Conservation (phyloP, 2,113 vertebrate species). For the Tonatia bakeri region DNA sequence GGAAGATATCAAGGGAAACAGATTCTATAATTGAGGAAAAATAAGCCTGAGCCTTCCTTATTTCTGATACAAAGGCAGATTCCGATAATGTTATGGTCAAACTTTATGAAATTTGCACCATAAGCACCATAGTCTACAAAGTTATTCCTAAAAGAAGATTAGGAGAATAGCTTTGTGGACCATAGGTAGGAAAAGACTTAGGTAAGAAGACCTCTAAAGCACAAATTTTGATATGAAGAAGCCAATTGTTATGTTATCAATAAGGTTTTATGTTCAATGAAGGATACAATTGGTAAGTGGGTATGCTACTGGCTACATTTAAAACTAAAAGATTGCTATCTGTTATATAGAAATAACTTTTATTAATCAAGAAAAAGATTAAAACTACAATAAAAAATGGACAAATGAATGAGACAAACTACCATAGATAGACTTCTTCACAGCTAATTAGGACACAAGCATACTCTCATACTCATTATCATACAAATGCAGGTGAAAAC, state of each 20-base stretch:
- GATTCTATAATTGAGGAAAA: background rate
- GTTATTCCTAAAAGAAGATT: background rate
- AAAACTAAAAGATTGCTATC: background rate
- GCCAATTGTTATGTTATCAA: background rate
- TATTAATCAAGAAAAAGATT: background rate
- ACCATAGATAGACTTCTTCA: background rate
- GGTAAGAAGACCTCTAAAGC: background rate
- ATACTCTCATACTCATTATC: background rate
- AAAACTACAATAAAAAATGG: background rate
- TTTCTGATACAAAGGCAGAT: background rate
- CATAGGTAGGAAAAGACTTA: background rate
- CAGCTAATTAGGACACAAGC: background rate
- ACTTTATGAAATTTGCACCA: background rate
- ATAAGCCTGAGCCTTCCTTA: background rate
- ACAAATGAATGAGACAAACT: background rate
- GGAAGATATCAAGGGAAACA: background rate
- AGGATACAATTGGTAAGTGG: background rate
- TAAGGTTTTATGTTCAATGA: background rate
- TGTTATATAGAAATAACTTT: background rate
- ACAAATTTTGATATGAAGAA: background rate
- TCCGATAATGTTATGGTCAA: background rate
- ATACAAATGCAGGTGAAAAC: background rate
- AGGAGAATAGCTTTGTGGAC: background rate
- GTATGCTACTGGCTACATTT: background rate
- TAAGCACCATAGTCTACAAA: background rate